Evolutionary conservation across 2,888 invertebrate genomes (phyloP).

Genomic region (Polia nebulosa): DNA sequence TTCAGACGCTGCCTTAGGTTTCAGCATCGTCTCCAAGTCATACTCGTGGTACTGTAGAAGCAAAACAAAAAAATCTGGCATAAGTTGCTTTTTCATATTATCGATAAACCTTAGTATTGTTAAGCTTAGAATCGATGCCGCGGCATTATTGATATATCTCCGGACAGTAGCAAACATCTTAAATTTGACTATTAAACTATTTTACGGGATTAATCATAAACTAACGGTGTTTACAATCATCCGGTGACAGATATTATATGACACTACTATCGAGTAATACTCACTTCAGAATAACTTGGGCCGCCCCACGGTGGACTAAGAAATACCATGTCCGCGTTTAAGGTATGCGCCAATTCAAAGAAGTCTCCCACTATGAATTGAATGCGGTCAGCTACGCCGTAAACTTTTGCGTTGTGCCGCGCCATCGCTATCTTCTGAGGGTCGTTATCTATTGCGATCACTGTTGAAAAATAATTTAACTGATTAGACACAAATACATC

Average conservation of each 20-base stretch:
- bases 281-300: slow-evolving; percentile 93
- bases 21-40: slow-evolving; percentile 93
- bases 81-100: neutral
- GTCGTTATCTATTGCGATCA: slow-evolving; percentile 99
- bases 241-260: no score
- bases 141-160: no score
- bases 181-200: no score
- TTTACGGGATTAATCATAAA: no score
- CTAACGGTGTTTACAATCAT: no score
- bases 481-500: neutral
- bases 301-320: slow-evolving; percentile 99
- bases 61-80: neutral
- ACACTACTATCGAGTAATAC: slow-evolving; percentile 29
- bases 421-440: slow-evolving; percentile 97
- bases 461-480: slow-evolving; percentile 81
- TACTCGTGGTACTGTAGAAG: slow-evolving; percentile 89
- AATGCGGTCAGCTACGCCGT: slow-evolving; percentile 96
- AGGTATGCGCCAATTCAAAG: slow-evolving; percentile 92
- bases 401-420: slow-evolving; percentile 97
- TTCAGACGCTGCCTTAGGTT: slow-evolving; percentile 93
- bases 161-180: no score
- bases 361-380: slow-evolving; percentile 98
- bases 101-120: neutral
- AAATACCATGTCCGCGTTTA: slow-evolving; percentile 97
- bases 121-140: neutral